A percentile compares a stretch with the other conserved stretches of the same genome.
Conservation (phyloP, 1,140 invertebrate genomes). For the Psilanteris sp. region DNA sequence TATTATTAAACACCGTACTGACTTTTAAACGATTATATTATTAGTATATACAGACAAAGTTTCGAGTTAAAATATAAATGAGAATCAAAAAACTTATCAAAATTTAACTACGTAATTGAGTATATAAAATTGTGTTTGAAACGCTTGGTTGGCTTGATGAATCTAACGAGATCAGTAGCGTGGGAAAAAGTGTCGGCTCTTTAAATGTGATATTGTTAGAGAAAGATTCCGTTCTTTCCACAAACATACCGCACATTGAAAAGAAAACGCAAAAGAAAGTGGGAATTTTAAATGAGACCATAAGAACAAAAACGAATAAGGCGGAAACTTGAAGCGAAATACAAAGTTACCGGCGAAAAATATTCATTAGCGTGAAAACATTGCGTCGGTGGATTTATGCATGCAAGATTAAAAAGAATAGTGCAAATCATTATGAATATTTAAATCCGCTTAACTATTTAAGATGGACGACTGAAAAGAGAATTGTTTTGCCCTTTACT, state of each 20-base stretch:
- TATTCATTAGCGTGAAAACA: conserved; percentile 49
- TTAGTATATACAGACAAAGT: too few relatives aligned
- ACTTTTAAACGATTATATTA: too few relatives aligned
- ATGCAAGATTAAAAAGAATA: conserved; percentile 48
- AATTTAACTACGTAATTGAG: conserved; percentile 4
- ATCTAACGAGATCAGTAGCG: conserved; percentile 39
- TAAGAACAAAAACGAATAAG: conserved; percentile 24
- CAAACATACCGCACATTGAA: conserved; percentile 38
- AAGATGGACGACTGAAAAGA: conserved; percentile 8
- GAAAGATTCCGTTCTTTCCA: conserved; percentile 31
- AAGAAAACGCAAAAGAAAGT: conserved; percentile 41
- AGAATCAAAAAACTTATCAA: not conserved
- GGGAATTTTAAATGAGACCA: conserved; percentile 43
- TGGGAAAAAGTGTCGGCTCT: conserved; percentile 25
- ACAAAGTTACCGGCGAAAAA: conserved; percentile 39
- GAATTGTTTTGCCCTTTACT: conserved; percentile 11
- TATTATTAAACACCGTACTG: too few relatives aligned
- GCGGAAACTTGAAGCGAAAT: conserved; percentile 38
- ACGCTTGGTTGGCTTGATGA: conserved; percentile 13
- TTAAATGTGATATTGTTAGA: conserved; percentile 44
- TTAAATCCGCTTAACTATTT: conserved; percentile 48
- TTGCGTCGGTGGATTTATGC: conserved; percentile 23
- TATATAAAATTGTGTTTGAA: conserved; percentile 7
- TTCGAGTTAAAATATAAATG: too few relatives aligned
- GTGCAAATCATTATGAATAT: conserved; percentile 49